Conservation (phyloP, 53 echinoderm and acorn worm species). For the Glandiceps talaboti region DNA sequence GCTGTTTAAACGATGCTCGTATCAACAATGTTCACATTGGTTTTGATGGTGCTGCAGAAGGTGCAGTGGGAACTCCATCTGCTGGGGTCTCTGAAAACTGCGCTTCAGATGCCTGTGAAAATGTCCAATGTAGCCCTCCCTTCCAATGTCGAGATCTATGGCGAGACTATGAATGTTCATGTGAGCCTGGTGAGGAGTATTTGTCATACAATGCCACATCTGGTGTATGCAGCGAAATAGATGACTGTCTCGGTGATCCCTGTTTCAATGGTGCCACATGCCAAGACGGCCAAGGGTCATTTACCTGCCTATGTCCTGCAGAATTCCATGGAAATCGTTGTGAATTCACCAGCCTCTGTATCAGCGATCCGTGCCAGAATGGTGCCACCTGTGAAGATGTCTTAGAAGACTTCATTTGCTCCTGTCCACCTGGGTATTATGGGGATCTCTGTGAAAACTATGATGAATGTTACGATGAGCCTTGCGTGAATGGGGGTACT, state of each 20-base stretch:
- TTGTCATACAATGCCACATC: background rate
- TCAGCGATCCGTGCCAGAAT: conserved; percentile 7
- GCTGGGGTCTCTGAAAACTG: conserved; percentile 57
- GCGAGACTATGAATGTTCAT: conserved; percentile 68
- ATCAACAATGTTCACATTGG: conserved; percentile 64
- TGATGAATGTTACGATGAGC: conserved; percentile 36
- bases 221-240: background rate
- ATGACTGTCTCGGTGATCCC: background rate
- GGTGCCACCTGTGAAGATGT: conserved; percentile 16
- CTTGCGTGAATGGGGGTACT: conserved; percentile 62
- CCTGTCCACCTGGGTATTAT: background rate
- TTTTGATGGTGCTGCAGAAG: conserved; percentile 19
- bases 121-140: conserved; percentile 32
- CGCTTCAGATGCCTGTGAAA: conserved; percentile 48
- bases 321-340: background rate
- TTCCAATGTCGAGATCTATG: conserved; percentile 68
- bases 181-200: conserved; percentile 1
- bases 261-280: background rate
- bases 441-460: background rate
- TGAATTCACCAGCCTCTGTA: conserved; percentile 35
- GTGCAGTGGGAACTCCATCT: conserved; percentile 31
- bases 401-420: background rate
- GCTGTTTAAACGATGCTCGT: conserved; percentile 86
- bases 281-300: background rate
- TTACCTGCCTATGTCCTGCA: background rate